Evolutionary conservation across 2,888 invertebrate species (phyloP).

Genomic region (Scelioninae gen. 1): DNA sequence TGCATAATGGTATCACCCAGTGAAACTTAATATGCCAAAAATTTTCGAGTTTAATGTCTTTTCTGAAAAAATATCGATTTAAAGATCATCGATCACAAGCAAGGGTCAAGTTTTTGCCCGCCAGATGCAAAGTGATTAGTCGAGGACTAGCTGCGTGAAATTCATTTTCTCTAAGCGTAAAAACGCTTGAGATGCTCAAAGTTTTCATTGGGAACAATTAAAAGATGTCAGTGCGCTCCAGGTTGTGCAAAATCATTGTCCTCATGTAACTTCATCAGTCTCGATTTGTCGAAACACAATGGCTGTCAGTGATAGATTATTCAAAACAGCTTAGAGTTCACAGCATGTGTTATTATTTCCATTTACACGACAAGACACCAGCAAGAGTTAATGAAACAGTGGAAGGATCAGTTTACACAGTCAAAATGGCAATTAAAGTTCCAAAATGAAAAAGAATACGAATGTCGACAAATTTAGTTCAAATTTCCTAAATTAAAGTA

Average conservation of each 20-base stretch:
- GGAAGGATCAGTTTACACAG: no score
- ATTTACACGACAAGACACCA: conserved; percentile 27
- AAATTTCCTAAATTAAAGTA: no score
- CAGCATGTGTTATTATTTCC: conserved; percentile 56
- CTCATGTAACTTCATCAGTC: conserved; percentile 58
- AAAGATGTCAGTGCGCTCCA: background rate
- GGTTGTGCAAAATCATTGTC: conserved; percentile 54
- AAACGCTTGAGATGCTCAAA: conserved; percentile 24
- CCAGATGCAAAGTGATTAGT: conserved; percentile 54
- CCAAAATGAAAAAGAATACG: no score
- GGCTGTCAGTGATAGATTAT: conserved; percentile 64
- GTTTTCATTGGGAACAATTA: conserved; percentile 38
- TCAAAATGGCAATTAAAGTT: no score
- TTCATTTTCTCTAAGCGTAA: conserved; percentile 42
- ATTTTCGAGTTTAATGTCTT: background rate
- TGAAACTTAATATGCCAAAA: no score
- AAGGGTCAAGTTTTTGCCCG: conserved; percentile 24
- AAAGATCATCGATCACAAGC: conserved; percentile 38
- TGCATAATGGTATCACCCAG: no score
- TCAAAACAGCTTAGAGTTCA: conserved; percentile 47
- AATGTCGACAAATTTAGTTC: no score
- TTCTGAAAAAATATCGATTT: conserved; percentile 18
- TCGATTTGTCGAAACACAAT: conserved; percentile 62
- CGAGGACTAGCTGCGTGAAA: conserved; percentile 43
- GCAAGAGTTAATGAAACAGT: conserved; percentile 4